phyloP scores from a whole-genome alignment of 2,888 invertebrate species.

The Spialia ferax region DNA sequence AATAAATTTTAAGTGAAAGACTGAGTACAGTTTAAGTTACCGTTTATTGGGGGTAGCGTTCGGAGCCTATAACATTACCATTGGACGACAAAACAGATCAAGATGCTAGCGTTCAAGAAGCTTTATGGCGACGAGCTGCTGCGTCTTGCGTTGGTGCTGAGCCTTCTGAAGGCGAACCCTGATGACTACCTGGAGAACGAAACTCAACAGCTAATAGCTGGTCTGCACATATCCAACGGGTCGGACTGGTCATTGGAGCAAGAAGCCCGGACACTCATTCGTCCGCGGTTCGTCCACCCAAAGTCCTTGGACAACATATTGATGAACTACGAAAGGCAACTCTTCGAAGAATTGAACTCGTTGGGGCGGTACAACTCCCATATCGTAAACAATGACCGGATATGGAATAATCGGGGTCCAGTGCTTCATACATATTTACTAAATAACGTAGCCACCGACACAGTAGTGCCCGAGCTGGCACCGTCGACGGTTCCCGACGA shows the following conservation, averaged over 20 bases:
- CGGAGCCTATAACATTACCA: constrained; percentile 25
- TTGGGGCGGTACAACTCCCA: constrained; percentile 83
- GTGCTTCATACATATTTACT: constrained; percentile 82
- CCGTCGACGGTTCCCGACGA: constrained; percentile 62
- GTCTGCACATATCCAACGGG: constrained; percentile 88
- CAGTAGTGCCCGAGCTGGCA: constrained; percentile 73
- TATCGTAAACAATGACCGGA: constrained; percentile 77
- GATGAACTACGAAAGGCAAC: constrained; percentile 90
- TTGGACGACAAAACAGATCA: constrained; percentile 33
- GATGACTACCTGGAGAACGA: constrained; percentile 89
- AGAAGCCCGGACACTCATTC: constrained; percentile 83
- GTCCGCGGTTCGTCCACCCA: constrained; percentile 89
- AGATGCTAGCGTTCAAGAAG: constrained; percentile 94
- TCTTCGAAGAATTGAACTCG: constrained; percentile 91
- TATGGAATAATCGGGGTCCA: constrained; percentile 69
- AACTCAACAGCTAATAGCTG: constrained; percentile 81
- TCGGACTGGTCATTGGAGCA: constrained; percentile 89
- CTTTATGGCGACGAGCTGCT: constrained; percentile 93
- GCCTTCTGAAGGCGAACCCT: constrained; percentile 92
- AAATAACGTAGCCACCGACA: constrained; percentile 79
- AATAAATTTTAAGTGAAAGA: constrained; percentile 52
- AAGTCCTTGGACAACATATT: constrained; percentile 91
- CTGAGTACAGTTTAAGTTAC: constrained; percentile 50
- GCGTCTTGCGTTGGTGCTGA: constrained; percentile 92
- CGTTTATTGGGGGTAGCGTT: constrained; percentile 47